Conservation (phyloP, 2,888 invertebrate genomes). For the Apocheima hispidaria region DNA sequence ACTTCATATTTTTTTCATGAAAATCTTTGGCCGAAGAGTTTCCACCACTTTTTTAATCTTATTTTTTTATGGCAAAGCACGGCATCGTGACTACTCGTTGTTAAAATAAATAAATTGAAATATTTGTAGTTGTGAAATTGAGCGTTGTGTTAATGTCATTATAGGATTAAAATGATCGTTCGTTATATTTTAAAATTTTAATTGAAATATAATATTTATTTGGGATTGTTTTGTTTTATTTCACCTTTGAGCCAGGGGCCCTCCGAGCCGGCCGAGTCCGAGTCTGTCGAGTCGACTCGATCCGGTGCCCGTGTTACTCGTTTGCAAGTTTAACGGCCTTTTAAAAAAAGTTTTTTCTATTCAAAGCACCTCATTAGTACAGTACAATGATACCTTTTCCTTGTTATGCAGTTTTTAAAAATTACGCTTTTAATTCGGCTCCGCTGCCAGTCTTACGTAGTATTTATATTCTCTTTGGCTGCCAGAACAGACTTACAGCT, state of each 20-base stretch:
- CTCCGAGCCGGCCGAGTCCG: too few species aligned
- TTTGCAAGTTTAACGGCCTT: too few species aligned
- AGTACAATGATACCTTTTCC: too few species aligned
- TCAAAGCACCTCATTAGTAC: too few species aligned
- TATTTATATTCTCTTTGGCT: too few species aligned
- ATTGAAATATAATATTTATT: slow-evolving; percentile 76
- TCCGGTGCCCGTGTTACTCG: too few species aligned
- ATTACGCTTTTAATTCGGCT: too few species aligned
- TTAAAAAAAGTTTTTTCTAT: too few species aligned
- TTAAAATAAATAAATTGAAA: slow-evolving; percentile 60
- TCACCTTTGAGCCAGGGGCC: not conserved
- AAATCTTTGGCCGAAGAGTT: not conserved
- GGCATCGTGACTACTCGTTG: slow-evolving; percentile 55
- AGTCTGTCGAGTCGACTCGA: too few species aligned
- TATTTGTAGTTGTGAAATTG: slow-evolving; percentile 78
- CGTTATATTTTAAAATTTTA: slow-evolving; percentile 82
- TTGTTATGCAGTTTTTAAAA: too few species aligned
- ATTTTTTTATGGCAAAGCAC: slow-evolving; percentile 45
- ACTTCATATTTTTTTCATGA: not conserved
- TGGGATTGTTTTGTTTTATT: slow-evolving; percentile 51
- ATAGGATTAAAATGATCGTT: slow-evolving; percentile 67
- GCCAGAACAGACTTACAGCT: too few species aligned
- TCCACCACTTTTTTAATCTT: not conserved
- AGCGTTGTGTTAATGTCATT: slow-evolving; percentile 79
- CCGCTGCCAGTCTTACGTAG: too few species aligned